Conservation (phyloP, 2,888 invertebrate genomes). For the Drosophila gaucha region DNA sequence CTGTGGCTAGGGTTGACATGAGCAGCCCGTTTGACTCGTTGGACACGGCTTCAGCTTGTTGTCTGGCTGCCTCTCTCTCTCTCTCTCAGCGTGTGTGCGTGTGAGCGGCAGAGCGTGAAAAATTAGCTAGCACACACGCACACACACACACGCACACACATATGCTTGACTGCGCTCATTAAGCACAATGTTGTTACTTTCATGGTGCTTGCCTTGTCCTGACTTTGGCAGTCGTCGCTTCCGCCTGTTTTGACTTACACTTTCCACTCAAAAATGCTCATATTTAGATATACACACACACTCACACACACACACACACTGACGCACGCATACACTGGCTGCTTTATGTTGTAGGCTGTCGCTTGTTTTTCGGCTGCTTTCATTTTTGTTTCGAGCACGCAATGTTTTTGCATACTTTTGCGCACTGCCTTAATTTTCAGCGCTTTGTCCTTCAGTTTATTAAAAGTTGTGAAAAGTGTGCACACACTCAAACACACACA, state of each 20-base stretch:
- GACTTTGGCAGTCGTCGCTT: slow-evolving; percentile 62
- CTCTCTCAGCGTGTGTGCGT: not conserved
- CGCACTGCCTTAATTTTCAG: slow-evolving; percentile 59
- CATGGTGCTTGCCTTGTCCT: slow-evolving; percentile 62
- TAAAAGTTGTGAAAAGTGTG: slow-evolving; percentile 66
- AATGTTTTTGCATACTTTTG: slow-evolving; percentile 64
- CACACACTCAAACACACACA: slow-evolving; percentile 27
- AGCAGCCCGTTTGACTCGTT: slow-evolving; percentile 47
- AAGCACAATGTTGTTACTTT: slow-evolving; percentile 68
- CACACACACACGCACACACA: slow-evolving; percentile 15
- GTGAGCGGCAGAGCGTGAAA: slow-evolving; percentile 41
- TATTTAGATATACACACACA: slow-evolving; percentile 19
- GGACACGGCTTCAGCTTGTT: slow-evolving; percentile 49
- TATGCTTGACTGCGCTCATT: slow-evolving; percentile 71
- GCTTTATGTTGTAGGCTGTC: slow-evolving; percentile 37
- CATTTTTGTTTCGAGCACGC: slow-evolving; percentile 55
- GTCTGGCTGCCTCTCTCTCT: not conserved
- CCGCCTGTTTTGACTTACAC: slow-evolving; percentile 55
- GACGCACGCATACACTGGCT: not conserved
- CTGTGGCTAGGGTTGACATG: slow-evolving; percentile 39
- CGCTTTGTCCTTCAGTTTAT: slow-evolving; percentile 69
- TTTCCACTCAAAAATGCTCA: slow-evolving; percentile 56
- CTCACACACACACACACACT: slow-evolving; percentile 6
- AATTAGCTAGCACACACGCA: slow-evolving; percentile 51
- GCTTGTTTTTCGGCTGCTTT: slow-evolving; percentile 49